Evolutionary conservation across 2,888 invertebrate species (phyloP).

Genomic region (Didymodactylos carnosus): DNA sequence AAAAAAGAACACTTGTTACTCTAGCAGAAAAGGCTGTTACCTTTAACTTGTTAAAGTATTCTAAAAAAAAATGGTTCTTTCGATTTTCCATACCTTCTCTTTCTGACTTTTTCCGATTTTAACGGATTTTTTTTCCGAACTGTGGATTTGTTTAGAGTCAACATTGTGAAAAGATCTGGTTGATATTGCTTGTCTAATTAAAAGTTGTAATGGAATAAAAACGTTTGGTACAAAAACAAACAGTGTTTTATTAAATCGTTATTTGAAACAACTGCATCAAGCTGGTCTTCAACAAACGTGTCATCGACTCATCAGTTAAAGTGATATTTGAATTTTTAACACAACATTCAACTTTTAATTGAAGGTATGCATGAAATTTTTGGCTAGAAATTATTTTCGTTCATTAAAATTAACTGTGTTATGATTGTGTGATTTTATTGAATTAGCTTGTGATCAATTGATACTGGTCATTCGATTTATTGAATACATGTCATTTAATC

Average conservation of each 20-base stretch:
- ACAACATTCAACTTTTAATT: conserved; percentile 39
- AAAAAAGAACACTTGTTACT: too few relatives aligned
- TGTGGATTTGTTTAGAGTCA: conserved; percentile 52
- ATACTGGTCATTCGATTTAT: conserved; percentile 83
- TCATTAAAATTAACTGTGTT: conserved; percentile 59
- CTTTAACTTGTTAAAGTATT: too few relatives aligned
- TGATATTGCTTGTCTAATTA: conserved; percentile 45
- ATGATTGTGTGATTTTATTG: conserved; percentile 71
- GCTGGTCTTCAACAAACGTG: conserved; percentile 78
- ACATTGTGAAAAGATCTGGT: conserved; percentile 67
- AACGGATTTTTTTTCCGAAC: too few relatives aligned
- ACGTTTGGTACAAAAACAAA: conserved; percentile 80
- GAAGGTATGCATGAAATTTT: too few relatives aligned
- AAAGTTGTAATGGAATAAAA: conserved; percentile 42
- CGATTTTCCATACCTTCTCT: too few relatives aligned
- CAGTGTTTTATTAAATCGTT: conserved; percentile 49
- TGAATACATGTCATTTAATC: conserved; percentile 97
- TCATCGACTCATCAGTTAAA: conserved; percentile 67
- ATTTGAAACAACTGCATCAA: conserved; percentile 52
- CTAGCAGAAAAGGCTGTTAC: too few relatives aligned
- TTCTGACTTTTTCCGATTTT: too few relatives aligned
- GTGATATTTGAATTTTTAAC: conserved; percentile 42
- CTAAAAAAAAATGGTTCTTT: too few relatives aligned
- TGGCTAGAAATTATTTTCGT: conserved; percentile 14
- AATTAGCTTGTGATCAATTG: conserved; percentile 56